Conservation (phyloP, 2,797 vertebrate species). For the Pyrocephalus nanus region DNA sequence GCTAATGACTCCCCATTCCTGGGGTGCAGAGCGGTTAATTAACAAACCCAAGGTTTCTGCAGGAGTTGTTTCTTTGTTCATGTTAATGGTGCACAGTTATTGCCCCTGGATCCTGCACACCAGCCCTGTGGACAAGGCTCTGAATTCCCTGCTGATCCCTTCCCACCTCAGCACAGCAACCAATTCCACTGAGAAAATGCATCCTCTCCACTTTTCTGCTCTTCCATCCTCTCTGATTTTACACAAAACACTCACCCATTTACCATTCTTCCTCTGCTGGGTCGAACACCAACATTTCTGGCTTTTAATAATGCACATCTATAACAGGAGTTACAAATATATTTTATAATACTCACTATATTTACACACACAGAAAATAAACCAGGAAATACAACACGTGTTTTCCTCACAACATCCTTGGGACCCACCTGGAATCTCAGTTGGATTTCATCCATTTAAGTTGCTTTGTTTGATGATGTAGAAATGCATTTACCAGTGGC, state of each 20-base stretch:
- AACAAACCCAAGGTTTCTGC: conserved; percentile 48
- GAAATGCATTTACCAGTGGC: neutral
- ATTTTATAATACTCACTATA: neutral
- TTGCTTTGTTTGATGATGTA: neutral
- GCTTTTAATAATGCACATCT: neutral
- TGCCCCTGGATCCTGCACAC: neutral
- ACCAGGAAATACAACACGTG: rapidly evolving
- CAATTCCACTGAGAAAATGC: rapidly evolving
- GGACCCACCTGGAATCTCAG: neutral
- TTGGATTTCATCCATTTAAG: neutral
- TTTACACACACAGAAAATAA: neutral
- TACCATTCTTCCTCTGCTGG: neutral
- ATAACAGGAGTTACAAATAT: neutral
- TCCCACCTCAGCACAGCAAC: neutral
- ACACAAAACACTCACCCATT: neutral
- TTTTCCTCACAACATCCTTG: neutral
- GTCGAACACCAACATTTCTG: neutral
- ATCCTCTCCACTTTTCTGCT: neutral
- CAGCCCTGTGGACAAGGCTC: neutral
- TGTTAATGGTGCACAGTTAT: conserved; percentile 9
- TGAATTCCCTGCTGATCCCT: neutral
- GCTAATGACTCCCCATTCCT: conserved; percentile 37
- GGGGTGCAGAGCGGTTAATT: conserved; percentile 46
- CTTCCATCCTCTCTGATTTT: neutral
- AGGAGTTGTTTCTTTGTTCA: neutral